Percentiles rank a stretch among this genome's conserved stretches.
These are phyloP conservation scores for Helarctos malayanus DNA, from an alignment of 2,797 vertebrate genomes.

Conservation along the genomic window DNA sequence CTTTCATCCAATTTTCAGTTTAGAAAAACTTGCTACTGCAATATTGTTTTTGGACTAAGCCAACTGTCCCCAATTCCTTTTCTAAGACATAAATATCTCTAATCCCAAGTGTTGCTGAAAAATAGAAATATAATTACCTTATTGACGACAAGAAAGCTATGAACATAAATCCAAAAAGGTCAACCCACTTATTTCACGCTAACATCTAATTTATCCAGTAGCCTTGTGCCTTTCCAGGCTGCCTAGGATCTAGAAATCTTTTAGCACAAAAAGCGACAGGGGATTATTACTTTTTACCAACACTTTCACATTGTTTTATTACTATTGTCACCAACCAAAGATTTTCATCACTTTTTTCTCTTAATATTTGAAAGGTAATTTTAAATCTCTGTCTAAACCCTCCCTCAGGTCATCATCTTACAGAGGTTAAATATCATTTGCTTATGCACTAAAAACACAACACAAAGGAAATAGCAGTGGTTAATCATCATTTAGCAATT, in stretches of 20 bases:
- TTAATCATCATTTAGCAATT: constrained; percentile 47
- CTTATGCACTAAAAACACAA: not conserved
- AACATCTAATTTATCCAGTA: constrained; percentile 62
- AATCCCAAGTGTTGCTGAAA: constrained; percentile 57
- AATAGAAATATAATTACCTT: constrained; percentile 70
- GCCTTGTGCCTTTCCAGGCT: not conserved
- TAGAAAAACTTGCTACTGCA: not conserved
- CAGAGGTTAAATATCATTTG: constrained; percentile 24
- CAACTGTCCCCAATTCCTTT: constrained; percentile 31
- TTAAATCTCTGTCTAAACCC: constrained; percentile 55
- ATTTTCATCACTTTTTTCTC: constrained; percentile 49
- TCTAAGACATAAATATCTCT: constrained; percentile 52
- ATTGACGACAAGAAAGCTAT: constrained; percentile 29
- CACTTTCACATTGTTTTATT: constrained; percentile 51
- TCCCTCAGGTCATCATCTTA: not conserved
- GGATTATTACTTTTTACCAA: constrained; percentile 55
- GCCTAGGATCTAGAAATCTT: constrained; percentile 28
- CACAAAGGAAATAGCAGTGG: not conserved
- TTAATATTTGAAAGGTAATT: constrained; percentile 62
- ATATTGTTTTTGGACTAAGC: not conserved
- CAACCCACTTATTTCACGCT: constrained; percentile 28
- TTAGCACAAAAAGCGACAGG: constrained; percentile 62
- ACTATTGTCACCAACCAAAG: constrained; percentile 46
- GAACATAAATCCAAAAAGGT: constrained; percentile 55
- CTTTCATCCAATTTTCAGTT: constrained; percentile 39